These are phyloP conservation scores for Rousettus leschenaultii DNA, from an alignment of 2,113 vertebrate genomes.

Conservation along the genomic window DNA sequence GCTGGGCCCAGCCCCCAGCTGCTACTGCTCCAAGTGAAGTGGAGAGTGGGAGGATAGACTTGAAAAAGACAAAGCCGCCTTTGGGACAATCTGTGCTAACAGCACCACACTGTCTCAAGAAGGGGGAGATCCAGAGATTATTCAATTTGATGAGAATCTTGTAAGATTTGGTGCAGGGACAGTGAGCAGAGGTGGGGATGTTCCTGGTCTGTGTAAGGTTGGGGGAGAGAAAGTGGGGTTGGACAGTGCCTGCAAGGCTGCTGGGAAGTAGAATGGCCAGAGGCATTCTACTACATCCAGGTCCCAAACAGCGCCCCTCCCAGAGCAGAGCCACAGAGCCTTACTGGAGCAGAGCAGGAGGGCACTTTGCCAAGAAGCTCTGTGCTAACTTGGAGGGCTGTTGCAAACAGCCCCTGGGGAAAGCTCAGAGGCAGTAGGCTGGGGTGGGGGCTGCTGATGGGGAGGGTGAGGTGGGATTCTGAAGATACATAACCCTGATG, in stretches of 20 bases:
- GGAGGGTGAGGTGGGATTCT: background rate
- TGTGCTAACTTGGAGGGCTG: background rate
- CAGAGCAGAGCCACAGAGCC: background rate
- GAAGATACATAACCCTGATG: background rate
- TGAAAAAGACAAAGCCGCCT: background rate
- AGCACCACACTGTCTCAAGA: background rate
- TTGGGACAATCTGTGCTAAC: accelerated
- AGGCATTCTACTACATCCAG: background rate
- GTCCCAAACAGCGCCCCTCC: background rate
- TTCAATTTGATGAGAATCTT: background rate
- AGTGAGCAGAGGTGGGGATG: background rate
- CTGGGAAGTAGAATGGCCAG: background rate
- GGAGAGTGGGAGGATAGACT: background rate
- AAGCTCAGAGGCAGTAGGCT: background rate
- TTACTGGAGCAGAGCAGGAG: background rate
- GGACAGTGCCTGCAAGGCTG: background rate
- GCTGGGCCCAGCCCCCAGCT: background rate
- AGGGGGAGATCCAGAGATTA: background rate
- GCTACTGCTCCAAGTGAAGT: background rate
- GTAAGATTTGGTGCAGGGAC: background rate
- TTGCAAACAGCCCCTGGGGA: background rate
- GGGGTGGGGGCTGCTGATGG: background rate
- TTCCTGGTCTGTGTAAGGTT: background rate
- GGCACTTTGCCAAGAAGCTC: slow-evolving; percentile 18
- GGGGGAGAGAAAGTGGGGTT: background rate